Conservation (phyloP, 2,888 invertebrate genomes). For the Epirrita christyi region DNA sequence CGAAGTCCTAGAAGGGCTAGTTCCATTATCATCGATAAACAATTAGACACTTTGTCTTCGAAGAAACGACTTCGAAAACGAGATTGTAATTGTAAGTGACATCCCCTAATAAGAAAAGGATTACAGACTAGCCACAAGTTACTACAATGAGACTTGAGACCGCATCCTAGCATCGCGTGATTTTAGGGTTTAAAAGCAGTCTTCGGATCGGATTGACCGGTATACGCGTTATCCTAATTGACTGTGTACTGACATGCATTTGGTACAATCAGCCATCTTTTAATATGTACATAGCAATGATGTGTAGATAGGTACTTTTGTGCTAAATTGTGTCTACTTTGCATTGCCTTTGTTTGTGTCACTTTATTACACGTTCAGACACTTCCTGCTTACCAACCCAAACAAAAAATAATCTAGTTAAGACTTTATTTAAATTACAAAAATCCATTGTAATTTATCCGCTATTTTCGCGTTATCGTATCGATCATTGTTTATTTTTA, state of each 20-base stretch:
- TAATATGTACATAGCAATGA: background rate
- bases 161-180: slow-evolving; percentile 24
- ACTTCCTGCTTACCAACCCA: background rate
- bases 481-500: slow-evolving; percentile 30
- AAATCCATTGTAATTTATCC: background rate
- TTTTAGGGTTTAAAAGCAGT: slow-evolving; percentile 13
- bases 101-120: background rate
- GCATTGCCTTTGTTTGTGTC: too few species aligned
- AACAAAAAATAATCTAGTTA: slow-evolving; percentile 1
- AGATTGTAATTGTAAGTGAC: too few species aligned
- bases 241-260: slow-evolving; percentile 30
- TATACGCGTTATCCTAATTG: slow-evolving; percentile 27
- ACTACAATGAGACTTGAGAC: slow-evolving; percentile 8
- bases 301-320: too few species aligned
- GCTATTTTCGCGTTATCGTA: slow-evolving; percentile 8
- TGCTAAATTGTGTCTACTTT: too few species aligned
- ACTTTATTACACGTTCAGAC: too few species aligned
- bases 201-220: slow-evolving; percentile 13
- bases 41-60: too few species aligned
- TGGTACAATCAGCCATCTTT: slow-evolving; percentile 15
- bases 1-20: too few species aligned
- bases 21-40: too few species aligned
- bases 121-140: slow-evolving; percentile 20
- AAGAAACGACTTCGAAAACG: too few species aligned
- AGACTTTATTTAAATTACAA: slow-evolving; percentile 5